Evolutionary conservation across 2,888 invertebrate genomes (phyloP).

Genomic region (Sphaeridia pumilis): DNA sequence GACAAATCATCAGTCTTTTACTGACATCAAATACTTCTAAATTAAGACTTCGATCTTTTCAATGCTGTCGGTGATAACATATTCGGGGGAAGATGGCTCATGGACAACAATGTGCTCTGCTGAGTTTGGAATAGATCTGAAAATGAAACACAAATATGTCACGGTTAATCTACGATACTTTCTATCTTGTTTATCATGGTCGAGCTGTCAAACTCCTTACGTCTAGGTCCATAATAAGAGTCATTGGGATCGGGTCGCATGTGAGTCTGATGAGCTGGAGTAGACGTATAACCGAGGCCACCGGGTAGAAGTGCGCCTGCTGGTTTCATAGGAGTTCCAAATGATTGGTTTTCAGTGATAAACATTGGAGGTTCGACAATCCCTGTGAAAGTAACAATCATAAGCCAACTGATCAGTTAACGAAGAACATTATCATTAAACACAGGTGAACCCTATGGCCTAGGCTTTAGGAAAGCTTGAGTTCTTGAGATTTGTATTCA

Average conservation of each 20-base stretch:
- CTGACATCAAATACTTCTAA: background rate
- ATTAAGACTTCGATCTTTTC: constrained; percentile 9
- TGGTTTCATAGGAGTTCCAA: background rate
- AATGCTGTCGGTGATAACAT: background rate
- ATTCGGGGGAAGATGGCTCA: constrained; percentile 2
- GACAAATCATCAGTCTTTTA: background rate
- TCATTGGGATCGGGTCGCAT: too few species aligned
- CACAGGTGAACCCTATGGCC: too few species aligned
- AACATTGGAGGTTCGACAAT: constrained; percentile 13
- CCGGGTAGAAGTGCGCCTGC: background rate
- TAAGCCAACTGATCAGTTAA: too few species aligned
- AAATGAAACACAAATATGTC: constrained; percentile 2
- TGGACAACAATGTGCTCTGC: constrained; percentile 11
- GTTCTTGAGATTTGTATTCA: too few species aligned
- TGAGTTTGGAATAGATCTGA: constrained; percentile 13
- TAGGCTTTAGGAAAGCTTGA: too few species aligned
- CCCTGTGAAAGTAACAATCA: constrained; percentile 7
- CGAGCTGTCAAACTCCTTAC: too few species aligned
- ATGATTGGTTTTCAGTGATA: constrained; percentile 1
- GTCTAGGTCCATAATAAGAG: too few species aligned
- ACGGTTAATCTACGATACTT: background rate
- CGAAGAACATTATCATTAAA: too few species aligned
- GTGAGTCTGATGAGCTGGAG: constrained; percentile 2
- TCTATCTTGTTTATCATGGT: too few species aligned
- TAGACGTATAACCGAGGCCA: constrained; percentile 2